Evolutionary conservation across 2,797 vertebrate genomes (phyloP).

Genomic region (Hypotaenidia okinawae): DNA sequence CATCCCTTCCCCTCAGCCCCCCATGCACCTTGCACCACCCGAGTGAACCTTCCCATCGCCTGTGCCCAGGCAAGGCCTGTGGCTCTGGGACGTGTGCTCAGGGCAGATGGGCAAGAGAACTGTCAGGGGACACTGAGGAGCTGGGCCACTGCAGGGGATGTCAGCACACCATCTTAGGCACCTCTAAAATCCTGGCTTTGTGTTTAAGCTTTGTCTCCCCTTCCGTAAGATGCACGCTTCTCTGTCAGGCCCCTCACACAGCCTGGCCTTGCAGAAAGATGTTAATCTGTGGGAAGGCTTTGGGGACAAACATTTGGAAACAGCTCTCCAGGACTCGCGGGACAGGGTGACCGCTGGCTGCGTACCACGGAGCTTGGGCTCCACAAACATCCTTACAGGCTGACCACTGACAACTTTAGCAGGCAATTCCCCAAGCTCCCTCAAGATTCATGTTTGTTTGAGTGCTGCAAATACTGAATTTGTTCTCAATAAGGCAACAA

Average conservation of each 20-base stretch:
- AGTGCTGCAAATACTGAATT: slow-evolving; percentile 2
- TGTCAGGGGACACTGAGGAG: neutral
- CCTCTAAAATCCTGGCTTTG: neutral
- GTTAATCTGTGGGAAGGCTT: slow-evolving; percentile 10
- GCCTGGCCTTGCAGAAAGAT: neutral
- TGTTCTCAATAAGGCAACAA: slow-evolving; percentile 50
- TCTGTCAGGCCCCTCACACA: neutral
- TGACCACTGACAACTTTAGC: slow-evolving; percentile 5
- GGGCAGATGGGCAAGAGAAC: neutral
- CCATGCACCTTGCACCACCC: neutral
- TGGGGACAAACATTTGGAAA: slow-evolving; percentile 24
- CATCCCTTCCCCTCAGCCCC: neutral
- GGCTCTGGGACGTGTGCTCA: neutral
- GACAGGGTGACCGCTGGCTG: neutral
- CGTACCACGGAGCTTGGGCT: neutral
- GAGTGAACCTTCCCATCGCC: neutral
- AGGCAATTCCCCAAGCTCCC: neutral
- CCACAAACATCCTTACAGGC: neutral
- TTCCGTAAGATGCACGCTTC: neutral
- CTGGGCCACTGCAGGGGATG: neutral
- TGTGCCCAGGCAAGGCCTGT: neutral
- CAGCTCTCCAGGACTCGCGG: neutral
- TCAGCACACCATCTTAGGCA: neutral
- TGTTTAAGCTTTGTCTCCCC: neutral
- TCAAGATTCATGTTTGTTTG: slow-evolving; percentile 19